Evolutionary conservation across 2,797 vertebrate genomes (phyloP), one percentile per base, ranked within the genome.

Genomic region (Sus cebifrons): DNA sequence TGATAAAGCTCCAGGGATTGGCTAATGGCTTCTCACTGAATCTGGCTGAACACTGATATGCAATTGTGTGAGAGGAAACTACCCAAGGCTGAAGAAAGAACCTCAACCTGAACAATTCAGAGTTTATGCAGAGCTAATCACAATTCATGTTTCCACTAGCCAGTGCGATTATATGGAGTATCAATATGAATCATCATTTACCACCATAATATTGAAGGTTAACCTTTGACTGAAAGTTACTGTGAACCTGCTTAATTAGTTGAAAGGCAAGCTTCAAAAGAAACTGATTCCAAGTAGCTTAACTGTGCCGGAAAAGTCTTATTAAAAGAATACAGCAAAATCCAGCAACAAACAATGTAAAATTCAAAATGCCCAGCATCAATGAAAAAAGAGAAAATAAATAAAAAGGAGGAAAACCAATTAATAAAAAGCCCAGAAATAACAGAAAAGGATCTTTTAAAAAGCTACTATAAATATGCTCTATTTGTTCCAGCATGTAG

Each of bases 301-400:
- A 70, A 13, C 25, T 32, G 4, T 56, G 56, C 21, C 32, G 67
- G 40, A 60, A 71, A 75, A 6, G 12, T 56, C 36, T 54, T 54
- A 83, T 93, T 52, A 49, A 81, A 77, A 71, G 77, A 54, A 52
- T 14, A 44, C 0, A 73, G 74, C 5, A 74, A 89, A 90, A 18
- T 20, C 5, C 36, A 86, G 40, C n/a, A 86, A 52, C 25, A 90
- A 92, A 79, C 20, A 56, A 78, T 36, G 40, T 44, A 65, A 86
- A 95, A 86, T 49, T 25, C 64, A 32, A 75, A 92, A 62, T 40
- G 5, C 60, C 25, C 12, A 65, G 8, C 21, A 71, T 89, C 62
- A 82, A 83, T 74, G n/a, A 77, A 89, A 75, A 89, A 73, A 92
- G 68, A 88, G n/a, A 75, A 89, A 17, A 20, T 29, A 29, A 58